Evolutionary conservation across 2,888 invertebrate species (phyloP), one percentile per base, ranked within the genome.

Genomic region (Ophion slaviceki): DNA sequence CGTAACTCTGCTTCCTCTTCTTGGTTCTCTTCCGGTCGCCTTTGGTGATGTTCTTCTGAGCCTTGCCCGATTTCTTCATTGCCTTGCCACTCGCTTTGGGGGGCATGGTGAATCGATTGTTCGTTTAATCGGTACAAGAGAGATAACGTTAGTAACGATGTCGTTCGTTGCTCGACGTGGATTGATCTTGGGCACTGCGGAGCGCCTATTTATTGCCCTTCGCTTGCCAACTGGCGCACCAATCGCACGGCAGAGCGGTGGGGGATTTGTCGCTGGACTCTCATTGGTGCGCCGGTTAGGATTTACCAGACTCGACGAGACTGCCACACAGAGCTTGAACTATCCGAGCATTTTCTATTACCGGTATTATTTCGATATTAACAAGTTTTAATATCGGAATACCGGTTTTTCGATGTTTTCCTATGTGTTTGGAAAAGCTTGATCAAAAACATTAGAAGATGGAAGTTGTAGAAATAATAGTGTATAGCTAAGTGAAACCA

Each of bases 221-320:
- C 7, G 45, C 53, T 24, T 14, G 40, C 62, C 62, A 28, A 76
- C 24, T 24, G 10, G 10, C 70, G 75, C 76, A 62, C 81, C 76
- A 76, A 81, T 76, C 81, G 20, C 3, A 53, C n/a, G 24, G 40
- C 61, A 17, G 47, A 0, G 14, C 20, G 36, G 57, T 53, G 72
- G 57, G 47, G 24, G 7, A 20, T 8, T 32, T 17, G 36, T 17
- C 45, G 32, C 36, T 14, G 57, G 24, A 24, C 14, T 57, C 64
- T 32, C 53, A 80, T 80, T 80, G 66, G 80, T 64, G 80, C 80
- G 80, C 80, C 57, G 80, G 40, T 67, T 5, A 11, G 32, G 14
- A 2, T 36, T 67, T 45, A 20, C 20, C 0, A 10, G 17, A 40
- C 10, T 10, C n/a, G 20, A 40, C n/a, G 17, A 66, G 28, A 64